phyloP scores from a whole-genome alignment of 2,797 vertebrate species.

The Malurus splendens region DNA sequence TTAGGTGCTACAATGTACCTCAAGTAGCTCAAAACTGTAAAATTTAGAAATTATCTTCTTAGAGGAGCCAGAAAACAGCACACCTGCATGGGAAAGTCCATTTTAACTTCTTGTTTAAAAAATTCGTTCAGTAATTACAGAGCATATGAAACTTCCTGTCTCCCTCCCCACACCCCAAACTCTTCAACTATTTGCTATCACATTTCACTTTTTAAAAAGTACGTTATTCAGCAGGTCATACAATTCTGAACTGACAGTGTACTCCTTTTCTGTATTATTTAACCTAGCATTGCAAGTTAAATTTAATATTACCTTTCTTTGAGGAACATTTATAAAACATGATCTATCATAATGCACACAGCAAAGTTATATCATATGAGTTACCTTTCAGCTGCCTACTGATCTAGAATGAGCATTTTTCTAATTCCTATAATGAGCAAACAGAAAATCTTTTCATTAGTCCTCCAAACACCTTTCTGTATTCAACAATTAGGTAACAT shows the following conservation, averaged over 20 bases:
- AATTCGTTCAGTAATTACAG: background rate
- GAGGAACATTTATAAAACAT: background rate
- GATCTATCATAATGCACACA: background rate
- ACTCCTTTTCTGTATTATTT: background rate
- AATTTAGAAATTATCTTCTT: slow-evolving; percentile 57
- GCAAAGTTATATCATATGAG: background rate
- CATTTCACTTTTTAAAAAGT: background rate
- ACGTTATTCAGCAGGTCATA: background rate
- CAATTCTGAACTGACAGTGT: background rate
- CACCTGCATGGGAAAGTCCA: slow-evolving; percentile 34
- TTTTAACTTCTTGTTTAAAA: slow-evolving; percentile 21
- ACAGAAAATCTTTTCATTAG: background rate
- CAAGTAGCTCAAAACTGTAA: slow-evolving; percentile 51
- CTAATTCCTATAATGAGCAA: background rate
- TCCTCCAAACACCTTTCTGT: background rate
- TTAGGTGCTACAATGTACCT: slow-evolving; percentile 45
- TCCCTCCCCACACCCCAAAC: background rate
- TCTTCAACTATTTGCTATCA: background rate
- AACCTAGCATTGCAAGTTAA: background rate
- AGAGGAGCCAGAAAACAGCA: slow-evolving; percentile 54
- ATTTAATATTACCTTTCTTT: background rate
- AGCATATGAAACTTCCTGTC: background rate
- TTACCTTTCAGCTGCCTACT: background rate
- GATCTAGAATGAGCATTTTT: background rate
- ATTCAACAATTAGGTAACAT: background rate